These are phyloP conservation scores for Liolophura sinensis DNA, from an alignment of 1,140 invertebrate genomes.

Conservation along the genomic window DNA sequence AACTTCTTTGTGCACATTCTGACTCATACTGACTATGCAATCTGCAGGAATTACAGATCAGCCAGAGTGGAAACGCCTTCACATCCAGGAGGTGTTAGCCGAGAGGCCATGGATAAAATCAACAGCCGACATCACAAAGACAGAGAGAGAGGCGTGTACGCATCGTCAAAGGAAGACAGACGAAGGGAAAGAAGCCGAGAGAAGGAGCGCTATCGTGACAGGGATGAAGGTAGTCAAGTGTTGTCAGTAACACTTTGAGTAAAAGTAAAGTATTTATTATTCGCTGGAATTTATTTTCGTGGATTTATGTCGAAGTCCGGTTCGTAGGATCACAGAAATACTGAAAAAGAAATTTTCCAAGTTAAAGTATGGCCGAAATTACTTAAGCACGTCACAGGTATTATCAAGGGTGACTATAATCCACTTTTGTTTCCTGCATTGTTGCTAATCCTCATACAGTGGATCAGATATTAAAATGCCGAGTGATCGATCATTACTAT, in stretches of 20 bases:
- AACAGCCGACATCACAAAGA: constrained; percentile 63
- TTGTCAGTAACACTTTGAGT: background rate
- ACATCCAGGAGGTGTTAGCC: constrained; percentile 86
- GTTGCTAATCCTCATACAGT: too few species aligned
- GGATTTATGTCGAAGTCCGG: too few species aligned
- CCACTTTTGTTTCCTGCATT: too few species aligned
- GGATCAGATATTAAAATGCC: too few species aligned
- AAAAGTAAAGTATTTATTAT: too few species aligned
- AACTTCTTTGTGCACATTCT: background rate
- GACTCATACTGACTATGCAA: background rate
- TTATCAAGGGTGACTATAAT: too few species aligned
- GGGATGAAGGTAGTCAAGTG: constrained; percentile 28
- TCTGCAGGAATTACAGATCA: constrained; percentile 72
- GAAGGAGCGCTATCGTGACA: constrained; percentile 34
- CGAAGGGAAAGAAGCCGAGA: constrained; percentile 19
- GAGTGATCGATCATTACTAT: too few species aligned
- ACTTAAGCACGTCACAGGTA: too few species aligned
- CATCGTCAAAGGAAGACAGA: constrained; percentile 58
- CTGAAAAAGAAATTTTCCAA: too few species aligned
- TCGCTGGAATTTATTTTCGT: too few species aligned
- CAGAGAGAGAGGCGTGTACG: constrained; percentile 63
- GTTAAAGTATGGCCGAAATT: too few species aligned
- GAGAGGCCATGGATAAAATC: constrained; percentile 74
- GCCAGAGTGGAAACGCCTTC: constrained; percentile 87
- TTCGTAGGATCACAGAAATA: too few species aligned